These are phyloP conservation scores for Bombus cullumanus DNA, from an alignment of 1,140 invertebrate species.

Conservation along the genomic window DNA sequence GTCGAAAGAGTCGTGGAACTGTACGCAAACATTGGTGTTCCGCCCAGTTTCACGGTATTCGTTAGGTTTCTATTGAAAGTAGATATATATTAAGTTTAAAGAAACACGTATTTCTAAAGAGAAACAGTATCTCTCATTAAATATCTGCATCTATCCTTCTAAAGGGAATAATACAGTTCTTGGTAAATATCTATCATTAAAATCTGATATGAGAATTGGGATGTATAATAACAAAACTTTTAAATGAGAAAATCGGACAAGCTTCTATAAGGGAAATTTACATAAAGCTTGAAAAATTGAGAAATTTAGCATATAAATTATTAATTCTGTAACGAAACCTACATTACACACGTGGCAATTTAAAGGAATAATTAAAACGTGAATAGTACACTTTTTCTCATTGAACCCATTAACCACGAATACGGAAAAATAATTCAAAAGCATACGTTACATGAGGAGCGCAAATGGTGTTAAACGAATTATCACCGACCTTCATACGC, in stretches of 20 bases:
- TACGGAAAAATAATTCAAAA: background rate
- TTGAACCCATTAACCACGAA: background rate
- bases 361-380: background rate
- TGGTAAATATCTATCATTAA: background rate
- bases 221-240: too few species aligned
- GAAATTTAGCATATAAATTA: background rate
- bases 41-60: background rate
- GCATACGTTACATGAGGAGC: background rate
- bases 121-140: background rate
- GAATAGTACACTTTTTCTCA: background rate
- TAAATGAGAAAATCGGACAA: too few species aligned
- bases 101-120: background rate
- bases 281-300: background rate
- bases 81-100: too few species aligned
- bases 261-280: background rate
- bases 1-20: background rate
- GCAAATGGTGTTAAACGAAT: background rate
- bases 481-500: background rate
- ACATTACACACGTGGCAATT: background rate
- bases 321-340: too few species aligned
- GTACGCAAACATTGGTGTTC: background rate
- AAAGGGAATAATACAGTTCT: background rate
- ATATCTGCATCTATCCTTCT: background rate
- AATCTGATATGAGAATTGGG: background rate
- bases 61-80: background rate